Evolutionary conservation across 2,888 invertebrate genomes (phyloP).

Genomic region (Deilephila porcellus): DNA sequence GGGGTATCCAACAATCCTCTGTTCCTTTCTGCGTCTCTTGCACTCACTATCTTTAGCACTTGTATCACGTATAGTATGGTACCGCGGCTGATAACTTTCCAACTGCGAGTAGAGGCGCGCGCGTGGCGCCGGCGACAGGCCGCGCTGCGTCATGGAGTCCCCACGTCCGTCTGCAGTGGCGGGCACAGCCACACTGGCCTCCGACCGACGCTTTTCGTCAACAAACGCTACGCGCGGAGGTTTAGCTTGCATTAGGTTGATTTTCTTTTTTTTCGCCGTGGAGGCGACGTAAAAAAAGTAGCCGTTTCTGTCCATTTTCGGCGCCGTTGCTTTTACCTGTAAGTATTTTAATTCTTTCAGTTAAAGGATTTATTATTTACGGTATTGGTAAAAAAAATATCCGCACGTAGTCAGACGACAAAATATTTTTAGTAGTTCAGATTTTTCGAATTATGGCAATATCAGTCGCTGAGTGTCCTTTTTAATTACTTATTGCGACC

Average conservation of each 20-base stretch:
- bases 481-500: too few relatives aligned
- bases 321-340: slow-evolving; percentile 79
- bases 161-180: slow-evolving; percentile 67
- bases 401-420: neutral
- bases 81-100: slow-evolving; percentile 81
- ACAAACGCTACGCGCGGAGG: slow-evolving; percentile 77
- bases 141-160: slow-evolving; percentile 69
- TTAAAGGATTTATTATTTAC: neutral
- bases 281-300: slow-evolving; percentile 80
- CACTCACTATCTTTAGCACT: slow-evolving; percentile 80
- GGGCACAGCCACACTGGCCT: slow-evolving; percentile 69
- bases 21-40: slow-evolving; percentile 68
- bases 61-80: slow-evolving; percentile 80
- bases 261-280: slow-evolving; percentile 83
- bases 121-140: slow-evolving; percentile 72
- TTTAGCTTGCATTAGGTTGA: slow-evolving; percentile 79
- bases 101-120: slow-evolving; percentile 78
- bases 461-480: too few relatives aligned
- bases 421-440: neutral
- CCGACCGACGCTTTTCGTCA: slow-evolving; percentile 74
- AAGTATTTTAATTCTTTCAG: slow-evolving; percentile 29
- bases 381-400: neutral
- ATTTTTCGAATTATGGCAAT: neutral
- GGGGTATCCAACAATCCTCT: slow-evolving; percentile 64
- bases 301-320: slow-evolving; percentile 81